Percentiles rank a stretch among this genome's conserved stretches.
Evolutionary conservation across 2,888 invertebrate species (phyloP).

Genomic region (Prosapia bicincta): DNA sequence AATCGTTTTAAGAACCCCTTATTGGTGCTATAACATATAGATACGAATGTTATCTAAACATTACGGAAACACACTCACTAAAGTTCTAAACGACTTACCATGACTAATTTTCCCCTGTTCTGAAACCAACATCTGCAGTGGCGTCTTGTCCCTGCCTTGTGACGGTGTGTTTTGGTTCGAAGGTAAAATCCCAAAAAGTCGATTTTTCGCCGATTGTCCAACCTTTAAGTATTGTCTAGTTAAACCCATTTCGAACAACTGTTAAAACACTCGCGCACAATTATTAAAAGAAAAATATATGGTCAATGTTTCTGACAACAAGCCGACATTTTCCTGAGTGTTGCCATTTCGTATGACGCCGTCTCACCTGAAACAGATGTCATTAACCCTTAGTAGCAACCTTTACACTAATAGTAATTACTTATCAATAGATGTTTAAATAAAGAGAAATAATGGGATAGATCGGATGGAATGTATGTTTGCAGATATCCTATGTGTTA

Average conservation of each 20-base stretch:
- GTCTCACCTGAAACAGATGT: neutral
- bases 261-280: neutral
- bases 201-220: conserved; percentile 67
- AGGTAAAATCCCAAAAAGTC: conserved; percentile 63
- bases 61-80: too few relatives aligned
- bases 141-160: conserved; percentile 46
- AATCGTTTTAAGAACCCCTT: too few relatives aligned
- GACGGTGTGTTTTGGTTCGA: conserved; percentile 31
- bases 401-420: too few relatives aligned
- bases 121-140: conserved; percentile 77
- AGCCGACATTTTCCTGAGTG: neutral
- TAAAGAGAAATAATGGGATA: too few relatives aligned
- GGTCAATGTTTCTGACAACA: neutral
- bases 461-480: too few relatives aligned
- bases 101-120: conserved; percentile 70
- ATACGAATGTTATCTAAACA: too few relatives aligned
- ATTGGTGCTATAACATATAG: too few relatives aligned
- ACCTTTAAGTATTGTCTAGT: conserved; percentile 70
- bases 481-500: too few relatives aligned
- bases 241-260: conserved; percentile 29
- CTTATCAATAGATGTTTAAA: too few relatives aligned
- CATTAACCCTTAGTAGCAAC: too few relatives aligned
- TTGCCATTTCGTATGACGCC: neutral
- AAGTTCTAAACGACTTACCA: conserved; percentile 57
- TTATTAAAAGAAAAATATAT: neutral